Percentiles rank a stretch among this genome's conserved stretches.
These are phyloP conservation scores for Eristalinus aeneus DNA, from an alignment of 2,888 invertebrate species.

Conservation along the genomic window DNA sequence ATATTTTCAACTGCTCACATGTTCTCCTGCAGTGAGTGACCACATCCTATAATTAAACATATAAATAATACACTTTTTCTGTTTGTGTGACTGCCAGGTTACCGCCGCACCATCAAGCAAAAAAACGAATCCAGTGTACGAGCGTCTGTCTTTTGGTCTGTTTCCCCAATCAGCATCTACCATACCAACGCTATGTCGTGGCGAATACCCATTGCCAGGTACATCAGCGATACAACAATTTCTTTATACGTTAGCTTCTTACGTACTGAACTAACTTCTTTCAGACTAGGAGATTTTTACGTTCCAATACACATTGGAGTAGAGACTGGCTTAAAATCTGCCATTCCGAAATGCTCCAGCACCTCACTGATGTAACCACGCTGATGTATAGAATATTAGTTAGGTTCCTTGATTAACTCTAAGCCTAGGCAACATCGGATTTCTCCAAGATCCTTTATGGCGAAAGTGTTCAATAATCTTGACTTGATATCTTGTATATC, in stretches of 20 bases:
- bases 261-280: too few relatives aligned
- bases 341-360: constrained; percentile 2
- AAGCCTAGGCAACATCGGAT: constrained; percentile 14
- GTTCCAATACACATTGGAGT: neutral
- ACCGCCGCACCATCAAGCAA: too few relatives aligned
- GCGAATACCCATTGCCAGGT: constrained; percentile 10
- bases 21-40: too few relatives aligned
- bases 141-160: neutral
- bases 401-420: neutral
- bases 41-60: too few relatives aligned
- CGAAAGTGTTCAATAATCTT: neutral
- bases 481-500: neutral
- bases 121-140: neutral
- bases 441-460: too few relatives aligned
- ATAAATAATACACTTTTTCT: too few relatives aligned
- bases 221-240: constrained; percentile 2
- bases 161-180: neutral
- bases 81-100: too few relatives aligned
- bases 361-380: constrained; percentile 2
- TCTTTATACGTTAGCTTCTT: too few relatives aligned
- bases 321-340: neutral
- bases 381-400: constrained; percentile 12
- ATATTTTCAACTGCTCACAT: too few relatives aligned
- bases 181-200: constrained; percentile 15
- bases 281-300: neutral